A percentile compares a stretch with the other conserved stretches of the same genome.
Evolutionary conservation across 2,888 invertebrate species (phyloP).

Genomic region (Cheilosia scutellata): DNA sequence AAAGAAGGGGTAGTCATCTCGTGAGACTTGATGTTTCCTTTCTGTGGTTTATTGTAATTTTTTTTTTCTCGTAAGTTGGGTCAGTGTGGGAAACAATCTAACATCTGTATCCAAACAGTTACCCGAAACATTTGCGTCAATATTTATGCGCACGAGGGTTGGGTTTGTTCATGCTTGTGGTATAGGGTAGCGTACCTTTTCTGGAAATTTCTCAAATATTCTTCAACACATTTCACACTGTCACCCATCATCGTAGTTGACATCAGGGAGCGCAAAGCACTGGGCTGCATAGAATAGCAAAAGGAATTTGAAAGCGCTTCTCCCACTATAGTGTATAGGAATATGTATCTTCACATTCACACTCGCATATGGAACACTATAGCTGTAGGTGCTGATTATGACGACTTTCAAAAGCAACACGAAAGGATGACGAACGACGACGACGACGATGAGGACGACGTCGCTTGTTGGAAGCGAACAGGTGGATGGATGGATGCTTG

Average conservation of each 20-base stretch:
- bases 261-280: slow-evolving; percentile 26
- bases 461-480: slow-evolving; percentile 45
- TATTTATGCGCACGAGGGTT: slow-evolving; percentile 40
- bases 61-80: neutral
- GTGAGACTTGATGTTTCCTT: slow-evolving; percentile 29
- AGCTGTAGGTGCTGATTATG: slow-evolving; percentile 13
- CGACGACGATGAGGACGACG: slow-evolving; percentile 1
- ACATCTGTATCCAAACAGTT: slow-evolving; percentile 41
- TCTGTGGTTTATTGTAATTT: neutral
- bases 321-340: neutral
- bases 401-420: slow-evolving; percentile 4
- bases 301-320: slow-evolving; percentile 61
- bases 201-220: slow-evolving; percentile 52
- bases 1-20: slow-evolving; percentile 18
- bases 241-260: slow-evolving; percentile 41
- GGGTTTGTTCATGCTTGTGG: slow-evolving; percentile 14
- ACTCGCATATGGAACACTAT: neutral
- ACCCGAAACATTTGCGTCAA: slow-evolving; percentile 48
- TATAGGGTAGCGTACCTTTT: slow-evolving; percentile 13
- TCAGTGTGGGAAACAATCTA: slow-evolving; percentile 4
- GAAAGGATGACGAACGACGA: slow-evolving; percentile 33
- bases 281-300: slow-evolving; percentile 15
- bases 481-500: slow-evolving; percentile 61
- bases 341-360: neutral
- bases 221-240: slow-evolving; percentile 38